Base-by-base conservation (phyloP, 1,140 invertebrate species). In the Chrysomallon squamiferum region DNA sequence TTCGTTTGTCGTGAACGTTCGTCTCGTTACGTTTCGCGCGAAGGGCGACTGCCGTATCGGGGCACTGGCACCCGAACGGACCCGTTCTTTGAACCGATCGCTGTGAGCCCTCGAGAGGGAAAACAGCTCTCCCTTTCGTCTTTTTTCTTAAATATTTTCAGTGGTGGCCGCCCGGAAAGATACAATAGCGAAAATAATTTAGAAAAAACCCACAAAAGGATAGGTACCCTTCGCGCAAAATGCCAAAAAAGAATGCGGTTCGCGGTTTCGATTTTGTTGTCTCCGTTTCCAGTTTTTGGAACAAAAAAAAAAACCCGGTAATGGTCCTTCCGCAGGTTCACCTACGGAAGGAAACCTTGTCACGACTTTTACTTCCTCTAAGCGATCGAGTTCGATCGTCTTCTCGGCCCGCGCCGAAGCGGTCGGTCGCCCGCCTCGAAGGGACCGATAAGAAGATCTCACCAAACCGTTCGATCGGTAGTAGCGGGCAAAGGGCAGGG, bases 271-370 rank as follows among this genome's bases (percentile, higher is more conserved):
- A 22, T 11, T 52, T 25, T 27, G n/a, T n/a, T n/a, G n/a, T n/a
- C n/a, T n/a, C n/a, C n/a, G n/a, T n/a, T n/a, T n/a, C n/a, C n/a
- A n/a, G n/a, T 13, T 52, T 22, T 52, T 22, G 11, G 11, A 11
- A n/a, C n/a, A n/a, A n/a, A n/a, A n/a, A n/a, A n/a, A n/a, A n/a
- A n/a, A n/a, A n/a, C n/a, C n/a, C 66, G 70, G 20, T 77, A 79
- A 92, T 92, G 90, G 92, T 92, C 91, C 91, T 90, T 91, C 90
- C 90, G 90, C 91, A 91, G 91, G 91, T n/a, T n/a, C 93, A 93
- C 91, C 91, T 90, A 91, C n/a, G n/a, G 91, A 92, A 91, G 89
- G 90, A 91, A 91, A 93, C 91, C 92, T n/a, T n/a, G 91, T 92
- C 92, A 92, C 91, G 90, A 92, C 91, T 93, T 92, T 91, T 91